Conservation (phyloP, 1,140 invertebrate species). For the Drosophila kepulauana region DNA sequence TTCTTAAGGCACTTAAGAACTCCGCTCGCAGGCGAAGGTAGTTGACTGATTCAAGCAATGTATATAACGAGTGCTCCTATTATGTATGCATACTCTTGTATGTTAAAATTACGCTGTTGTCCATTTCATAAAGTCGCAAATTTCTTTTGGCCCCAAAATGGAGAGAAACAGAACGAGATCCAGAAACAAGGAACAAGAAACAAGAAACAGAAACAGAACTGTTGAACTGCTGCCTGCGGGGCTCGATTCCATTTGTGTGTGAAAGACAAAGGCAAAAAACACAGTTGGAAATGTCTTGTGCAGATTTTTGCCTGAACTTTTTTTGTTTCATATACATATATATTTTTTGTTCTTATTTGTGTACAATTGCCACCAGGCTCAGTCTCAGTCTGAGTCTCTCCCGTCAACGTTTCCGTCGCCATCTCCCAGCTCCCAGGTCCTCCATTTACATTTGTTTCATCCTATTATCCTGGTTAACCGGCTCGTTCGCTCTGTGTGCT, state of each 20-base stretch:
- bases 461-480: constrained; percentile 77
- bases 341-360: constrained; percentile 39
- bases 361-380: constrained; percentile 37
- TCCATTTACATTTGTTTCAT: constrained; percentile 77
- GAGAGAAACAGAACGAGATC: constrained; percentile 1
- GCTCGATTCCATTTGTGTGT: constrained; percentile 54
- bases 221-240: constrained; percentile 45
- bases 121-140: constrained; percentile 27
- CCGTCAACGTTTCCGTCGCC: constrained; percentile 8
- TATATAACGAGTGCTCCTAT: neutral
- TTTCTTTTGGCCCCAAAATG: constrained; percentile 24
- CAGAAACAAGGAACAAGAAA: neutral
- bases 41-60: constrained; percentile 2
- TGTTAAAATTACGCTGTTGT: constrained; percentile 20
- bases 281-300: constrained; percentile 70
- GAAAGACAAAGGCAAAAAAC: constrained; percentile 43
- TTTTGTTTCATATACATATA: constrained; percentile 24
- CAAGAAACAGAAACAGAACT: too few species aligned
- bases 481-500: constrained; percentile 39
- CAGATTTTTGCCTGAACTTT: constrained; percentile 63
- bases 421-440: constrained; percentile 17
- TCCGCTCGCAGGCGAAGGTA: neutral
- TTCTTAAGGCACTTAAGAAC: neutral
- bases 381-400: neutral
- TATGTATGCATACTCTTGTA: constrained; percentile 12